Percentiles rank a stretch among this genome's conserved stretches.
These are phyloP conservation scores for Caenorhabditis macrosperma DNA, from an alignment of 2,888 invertebrate genomes.

Conservation along the genomic window DNA sequence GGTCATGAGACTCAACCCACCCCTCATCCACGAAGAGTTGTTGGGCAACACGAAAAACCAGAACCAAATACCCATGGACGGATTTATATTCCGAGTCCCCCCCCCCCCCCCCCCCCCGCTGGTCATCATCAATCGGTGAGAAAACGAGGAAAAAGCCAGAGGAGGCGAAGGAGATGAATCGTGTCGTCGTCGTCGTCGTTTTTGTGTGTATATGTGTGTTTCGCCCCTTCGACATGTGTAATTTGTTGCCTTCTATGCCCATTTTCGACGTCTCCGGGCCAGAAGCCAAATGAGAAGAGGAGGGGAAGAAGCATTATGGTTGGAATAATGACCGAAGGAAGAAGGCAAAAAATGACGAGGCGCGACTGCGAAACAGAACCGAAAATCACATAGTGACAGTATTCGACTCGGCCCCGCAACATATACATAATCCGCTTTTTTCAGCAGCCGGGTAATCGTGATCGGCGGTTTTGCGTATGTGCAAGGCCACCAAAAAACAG, in stretches of 20 bases:
- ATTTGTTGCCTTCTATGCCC: slow-evolving; percentile 36
- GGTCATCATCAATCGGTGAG: neutral
- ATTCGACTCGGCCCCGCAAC: slow-evolving; percentile 22
- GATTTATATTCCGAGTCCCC: neutral
- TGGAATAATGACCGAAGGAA: slow-evolving; percentile 32
- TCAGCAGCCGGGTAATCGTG: slow-evolving; percentile 32
- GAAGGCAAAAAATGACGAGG: slow-evolving; percentile 17
- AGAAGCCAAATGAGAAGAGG: slow-evolving; percentile 40
- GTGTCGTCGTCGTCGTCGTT: slow-evolving; percentile 5
- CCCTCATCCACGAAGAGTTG: too few relatives aligned
- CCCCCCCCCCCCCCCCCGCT: neutral
- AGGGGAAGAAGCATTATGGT: slow-evolving; percentile 20
- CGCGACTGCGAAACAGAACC: slow-evolving; percentile 16
- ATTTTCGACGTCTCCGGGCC: slow-evolving; percentile 55
- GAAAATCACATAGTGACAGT: slow-evolving; percentile 21
- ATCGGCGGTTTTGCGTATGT: slow-evolving; percentile 12
- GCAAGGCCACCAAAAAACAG: slow-evolving; percentile 28
- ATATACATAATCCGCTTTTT: slow-evolving; percentile 54
- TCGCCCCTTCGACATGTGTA: slow-evolving; percentile 37
- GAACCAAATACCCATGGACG: neutral
- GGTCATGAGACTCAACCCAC: neutral
- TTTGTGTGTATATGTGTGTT: slow-evolving; percentile 23
- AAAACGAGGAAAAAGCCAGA: slow-evolving; percentile 5
- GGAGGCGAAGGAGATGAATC: neutral
- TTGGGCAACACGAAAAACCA: neutral